These are phyloP conservation scores for Philotrypesis tridentata DNA, from an alignment of 1,140 invertebrate genomes.

Conservation along the genomic window DNA sequence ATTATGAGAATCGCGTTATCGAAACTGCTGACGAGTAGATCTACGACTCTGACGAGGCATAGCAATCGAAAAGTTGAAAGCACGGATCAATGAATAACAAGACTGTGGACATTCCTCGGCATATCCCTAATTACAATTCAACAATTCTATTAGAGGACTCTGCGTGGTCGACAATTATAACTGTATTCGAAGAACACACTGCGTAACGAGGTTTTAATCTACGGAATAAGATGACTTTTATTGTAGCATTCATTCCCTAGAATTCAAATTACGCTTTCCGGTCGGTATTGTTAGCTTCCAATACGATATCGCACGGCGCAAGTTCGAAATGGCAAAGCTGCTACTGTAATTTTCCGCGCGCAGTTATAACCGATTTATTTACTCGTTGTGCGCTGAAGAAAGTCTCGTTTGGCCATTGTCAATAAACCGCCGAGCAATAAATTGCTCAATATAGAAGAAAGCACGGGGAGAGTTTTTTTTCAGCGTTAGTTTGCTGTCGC, in stretches of 20 bases:
- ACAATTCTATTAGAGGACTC: not conserved
- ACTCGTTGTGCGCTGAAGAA: no score
- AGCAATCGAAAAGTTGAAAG: not conserved
- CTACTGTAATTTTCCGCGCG: no score
- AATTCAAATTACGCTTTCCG: not conserved
- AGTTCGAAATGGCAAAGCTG: not conserved
- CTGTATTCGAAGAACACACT: not conserved
- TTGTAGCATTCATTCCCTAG: no score
- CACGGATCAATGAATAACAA: constrained; percentile 12
- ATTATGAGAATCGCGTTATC: not conserved
- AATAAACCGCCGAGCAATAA: no score
- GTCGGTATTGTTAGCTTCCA: not conserved
- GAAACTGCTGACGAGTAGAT: not conserved
- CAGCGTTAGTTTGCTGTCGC: no score
- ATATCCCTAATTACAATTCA: not conserved
- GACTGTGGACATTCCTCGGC: not conserved
- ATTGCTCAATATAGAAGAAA: not conserved
- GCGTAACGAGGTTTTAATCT: not conserved
- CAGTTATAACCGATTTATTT: no score
- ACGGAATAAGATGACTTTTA: not conserved
- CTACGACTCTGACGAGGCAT: not conserved
- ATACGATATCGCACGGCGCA: no score
- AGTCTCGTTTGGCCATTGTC: no score
- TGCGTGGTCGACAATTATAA: not conserved
- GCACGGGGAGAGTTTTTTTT: no score